Percentiles rank a stretch among this genome's conserved stretches.
Evolutionary conservation across 2,888 invertebrate species (phyloP).

Genomic region (Allolobophora icterica): DNA sequence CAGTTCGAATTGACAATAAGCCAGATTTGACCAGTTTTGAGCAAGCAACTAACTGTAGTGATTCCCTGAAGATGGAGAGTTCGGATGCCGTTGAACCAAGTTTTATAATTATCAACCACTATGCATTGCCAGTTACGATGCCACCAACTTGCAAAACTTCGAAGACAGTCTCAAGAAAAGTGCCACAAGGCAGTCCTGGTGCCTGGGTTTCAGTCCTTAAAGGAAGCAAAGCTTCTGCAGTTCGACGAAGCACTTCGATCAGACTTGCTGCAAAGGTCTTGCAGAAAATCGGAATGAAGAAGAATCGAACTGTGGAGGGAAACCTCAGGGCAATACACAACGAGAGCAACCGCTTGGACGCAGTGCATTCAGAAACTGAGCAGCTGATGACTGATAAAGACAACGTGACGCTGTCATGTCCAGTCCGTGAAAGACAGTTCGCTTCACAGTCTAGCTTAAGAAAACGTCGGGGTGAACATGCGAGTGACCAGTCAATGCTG

Average conservation of each 20-base stretch:
- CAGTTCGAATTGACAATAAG: neutral
- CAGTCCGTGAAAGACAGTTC: neutral
- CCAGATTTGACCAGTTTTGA: neutral
- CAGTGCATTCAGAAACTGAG: neutral
- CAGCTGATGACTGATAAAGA: neutral
- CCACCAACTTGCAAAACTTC: neutral
- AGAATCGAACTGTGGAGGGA: neutral
- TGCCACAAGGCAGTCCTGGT: neutral
- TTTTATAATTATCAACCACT: neutral
- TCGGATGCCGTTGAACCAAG: neutral
- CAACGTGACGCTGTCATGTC: neutral
- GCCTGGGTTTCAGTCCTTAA: neutral
- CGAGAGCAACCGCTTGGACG: neutral
- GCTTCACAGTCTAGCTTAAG: neutral
- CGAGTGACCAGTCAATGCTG: neutral
- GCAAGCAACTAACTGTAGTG: neutral
- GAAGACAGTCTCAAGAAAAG: neutral
- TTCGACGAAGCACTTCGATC: neutral
- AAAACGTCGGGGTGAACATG: neutral
- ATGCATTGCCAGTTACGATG: neutral
- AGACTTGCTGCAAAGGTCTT: neutral
- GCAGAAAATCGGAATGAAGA: slow-evolving; percentile 20
- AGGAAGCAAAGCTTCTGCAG: neutral
- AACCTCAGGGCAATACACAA: neutral
- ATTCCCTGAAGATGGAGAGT: neutral